Evolutionary conservation across 2,888 invertebrate species (phyloP).

Genomic region (Hypomecis punctinalis): DNA sequence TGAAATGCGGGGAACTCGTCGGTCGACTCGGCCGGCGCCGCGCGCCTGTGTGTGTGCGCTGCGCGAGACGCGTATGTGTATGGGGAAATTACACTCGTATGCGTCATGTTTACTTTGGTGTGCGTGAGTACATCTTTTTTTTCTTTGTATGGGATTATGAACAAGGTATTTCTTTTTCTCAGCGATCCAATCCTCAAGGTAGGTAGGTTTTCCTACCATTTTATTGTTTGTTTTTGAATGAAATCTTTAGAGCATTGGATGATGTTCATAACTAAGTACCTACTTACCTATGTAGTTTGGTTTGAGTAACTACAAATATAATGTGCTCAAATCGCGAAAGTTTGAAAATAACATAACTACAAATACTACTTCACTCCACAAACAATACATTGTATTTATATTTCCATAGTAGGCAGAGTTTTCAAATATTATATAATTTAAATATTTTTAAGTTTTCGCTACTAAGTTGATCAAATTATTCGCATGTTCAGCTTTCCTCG

Average conservation of each 20-base stretch:
- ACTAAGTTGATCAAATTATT: too few relatives aligned
- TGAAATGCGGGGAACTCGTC: slow-evolving; percentile 79
- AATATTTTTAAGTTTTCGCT: too few relatives aligned
- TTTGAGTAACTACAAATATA: not conserved
- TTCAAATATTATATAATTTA: too few relatives aligned
- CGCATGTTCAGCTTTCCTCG: too few relatives aligned
- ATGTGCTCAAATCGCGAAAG: too few relatives aligned
- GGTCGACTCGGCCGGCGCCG: slow-evolving; percentile 43
- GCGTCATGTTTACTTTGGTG: slow-evolving; percentile 62
- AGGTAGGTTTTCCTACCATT: slow-evolving; percentile 47
- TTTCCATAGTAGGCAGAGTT: too few relatives aligned
- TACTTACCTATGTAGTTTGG: not conserved
- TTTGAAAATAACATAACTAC: too few relatives aligned
- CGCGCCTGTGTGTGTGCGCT: slow-evolving; percentile 62
- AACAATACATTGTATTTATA: too few relatives aligned
- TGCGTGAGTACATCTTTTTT: slow-evolving; percentile 76
- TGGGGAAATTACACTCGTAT: slow-evolving; percentile 63
- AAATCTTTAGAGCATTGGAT: slow-evolving; percentile 3
- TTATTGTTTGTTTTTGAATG: slow-evolving; percentile 40
- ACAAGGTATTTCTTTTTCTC: slow-evolving; percentile 71
- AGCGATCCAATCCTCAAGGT: slow-evolving; percentile 59
- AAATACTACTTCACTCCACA: too few relatives aligned
- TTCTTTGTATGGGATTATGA: slow-evolving; percentile 76
- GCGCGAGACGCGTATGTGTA: slow-evolving; percentile 56
- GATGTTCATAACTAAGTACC: too few relatives aligned